Evolutionary conservation across 2,888 invertebrate genomes (phyloP).

Genomic region (Polia nebulosa): DNA sequence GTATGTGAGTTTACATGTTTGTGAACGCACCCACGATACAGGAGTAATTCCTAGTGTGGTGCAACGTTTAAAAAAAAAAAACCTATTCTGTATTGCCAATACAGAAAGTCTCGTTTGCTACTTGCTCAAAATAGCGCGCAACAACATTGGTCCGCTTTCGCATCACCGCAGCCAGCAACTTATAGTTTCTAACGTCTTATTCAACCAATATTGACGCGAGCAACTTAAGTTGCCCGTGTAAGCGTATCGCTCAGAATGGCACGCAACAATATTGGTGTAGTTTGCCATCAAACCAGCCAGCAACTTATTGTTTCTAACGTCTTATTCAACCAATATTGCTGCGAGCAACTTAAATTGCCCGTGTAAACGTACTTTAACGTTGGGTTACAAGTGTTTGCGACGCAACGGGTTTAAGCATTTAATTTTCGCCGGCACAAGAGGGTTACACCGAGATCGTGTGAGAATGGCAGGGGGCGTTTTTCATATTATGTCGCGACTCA

Average conservation of each 20-base stretch:
- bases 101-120: too few relatives aligned
- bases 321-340: neutral
- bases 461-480: conserved; percentile 27
- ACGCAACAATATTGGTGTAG: too few relatives aligned
- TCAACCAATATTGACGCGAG: neutral
- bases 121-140: neutral
- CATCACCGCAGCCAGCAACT: too few relatives aligned
- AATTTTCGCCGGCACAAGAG: conserved; percentile 36
- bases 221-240: conserved; percentile 10
- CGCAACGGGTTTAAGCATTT: conserved; percentile 22
- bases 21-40: too few relatives aligned
- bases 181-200: neutral
- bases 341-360: neutral
- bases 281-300: too few relatives aligned
- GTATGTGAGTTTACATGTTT: too few relatives aligned
- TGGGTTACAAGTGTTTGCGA: conserved; percentile 18
- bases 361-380: conserved; percentile 2
- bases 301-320: neutral
- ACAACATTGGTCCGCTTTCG: too few relatives aligned
- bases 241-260: neutral
- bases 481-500: conserved; percentile 29
- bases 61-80: too few relatives aligned
- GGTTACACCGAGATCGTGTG: conserved; percentile 30
- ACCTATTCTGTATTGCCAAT: too few relatives aligned
- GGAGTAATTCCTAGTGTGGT: too few relatives aligned